Base-by-base conservation (phyloP, 1,140 invertebrate species). In the Mylabris phalerata region DNA sequence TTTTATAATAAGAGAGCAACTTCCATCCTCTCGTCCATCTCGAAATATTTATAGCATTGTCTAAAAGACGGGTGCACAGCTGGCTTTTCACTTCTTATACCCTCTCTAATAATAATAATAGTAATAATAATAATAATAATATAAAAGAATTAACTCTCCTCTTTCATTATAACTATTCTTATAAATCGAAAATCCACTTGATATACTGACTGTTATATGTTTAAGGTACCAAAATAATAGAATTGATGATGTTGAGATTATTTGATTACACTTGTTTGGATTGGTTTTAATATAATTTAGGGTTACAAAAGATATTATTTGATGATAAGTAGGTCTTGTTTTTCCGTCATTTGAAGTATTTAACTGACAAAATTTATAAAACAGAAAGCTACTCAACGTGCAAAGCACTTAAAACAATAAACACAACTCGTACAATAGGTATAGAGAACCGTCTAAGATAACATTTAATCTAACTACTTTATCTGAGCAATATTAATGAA, bases 111-210 rank as follows among this genome's bases (percentile, higher is more conserved):
- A 7, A 5, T 7, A 19, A 19, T 19, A 19, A 19, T 19, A 19
- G 1, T 56, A 46, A 55, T 45, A 51, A 19, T 19, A 19, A 19
- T 19, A 19, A 19, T 56, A 46, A 55, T 45, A 51, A 51, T 63
- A 49, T 63, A 57, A 58, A 63, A 63, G 60, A 60, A 60, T 63
- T 63, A 60, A 63, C 60, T 63, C 58, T 63, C 54, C 41, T 47
- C 39, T 27, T 58, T 58, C 57, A 58, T 58, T 63, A 58, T 43
- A 48, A 32, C 19, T 24, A 50, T 43, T 49, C 38, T 32, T 42
- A 50, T 57, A 48, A 48, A 41, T 19, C 19, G 19, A 49, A 48
- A 48, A 27, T 41, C 48, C 47, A 49, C 48, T 49, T 57, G 46
- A 49, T 57, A 44, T 57, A 42, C 49, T 40, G 48, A 50, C 55